Conservation (phyloP, 2,888 invertebrate genomes). For the Candidula unifasciata region DNA sequence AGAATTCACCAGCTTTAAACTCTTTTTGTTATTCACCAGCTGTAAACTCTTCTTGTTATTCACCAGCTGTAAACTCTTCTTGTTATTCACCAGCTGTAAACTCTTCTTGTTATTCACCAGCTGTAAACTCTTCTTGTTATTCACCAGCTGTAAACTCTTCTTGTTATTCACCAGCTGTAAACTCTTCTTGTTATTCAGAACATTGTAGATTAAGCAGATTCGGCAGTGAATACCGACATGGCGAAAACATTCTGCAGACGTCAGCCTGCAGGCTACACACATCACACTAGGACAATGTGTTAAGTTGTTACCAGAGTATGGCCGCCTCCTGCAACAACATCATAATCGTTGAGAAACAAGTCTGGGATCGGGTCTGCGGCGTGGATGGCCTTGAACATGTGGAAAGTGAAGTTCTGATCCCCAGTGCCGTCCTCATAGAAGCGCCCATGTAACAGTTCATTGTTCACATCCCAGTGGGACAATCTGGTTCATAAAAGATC, state of each 20-base stretch:
- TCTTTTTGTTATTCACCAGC: too few species aligned
- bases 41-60: too few species aligned
- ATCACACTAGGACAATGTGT: neutral
- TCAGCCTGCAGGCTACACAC: neutral
- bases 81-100: too few species aligned
- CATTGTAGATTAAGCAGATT: too few species aligned
- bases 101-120: too few species aligned
- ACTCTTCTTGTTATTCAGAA: too few species aligned
- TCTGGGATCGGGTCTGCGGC: slow-evolving; percentile 57
- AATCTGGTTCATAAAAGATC: slow-evolving; percentile 55
- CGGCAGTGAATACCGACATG: too few species aligned
- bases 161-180: too few species aligned
- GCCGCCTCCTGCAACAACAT: slow-evolving; percentile 51
- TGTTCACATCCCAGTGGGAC: slow-evolving; percentile 72
- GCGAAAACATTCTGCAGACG: neutral
- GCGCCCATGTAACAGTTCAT: slow-evolving; percentile 66
- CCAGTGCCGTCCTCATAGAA: slow-evolving; percentile 61
- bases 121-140: too few species aligned
- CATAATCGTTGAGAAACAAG: slow-evolving; percentile 68
- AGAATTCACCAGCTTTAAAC: too few species aligned
- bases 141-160: too few species aligned
- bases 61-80: too few species aligned
- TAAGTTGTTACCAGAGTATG: slow-evolving; percentile 25
- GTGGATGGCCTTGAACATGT: slow-evolving; percentile 63
- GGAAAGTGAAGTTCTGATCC: slow-evolving; percentile 60